phyloP scores from a whole-genome alignment of 2,113 vertebrate genomes.

The Pungitius pungitius region DNA sequence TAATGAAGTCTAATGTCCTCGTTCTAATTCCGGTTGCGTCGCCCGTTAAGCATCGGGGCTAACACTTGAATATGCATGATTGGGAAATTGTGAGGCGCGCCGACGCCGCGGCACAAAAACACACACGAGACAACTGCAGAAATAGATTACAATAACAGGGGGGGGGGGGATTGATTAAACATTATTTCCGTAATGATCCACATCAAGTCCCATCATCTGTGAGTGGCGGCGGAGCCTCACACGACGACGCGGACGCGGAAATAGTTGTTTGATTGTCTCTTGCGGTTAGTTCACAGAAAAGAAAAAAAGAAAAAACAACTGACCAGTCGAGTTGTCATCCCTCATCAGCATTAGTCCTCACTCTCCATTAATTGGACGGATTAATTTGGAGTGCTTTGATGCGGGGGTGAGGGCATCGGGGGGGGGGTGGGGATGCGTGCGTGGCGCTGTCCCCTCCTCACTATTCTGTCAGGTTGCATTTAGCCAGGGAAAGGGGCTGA shows the following conservation, averaged over 20 bases:
- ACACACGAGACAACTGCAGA: constrained; percentile 73
- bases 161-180: constrained; percentile 77
- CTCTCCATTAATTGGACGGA: constrained; percentile 97
- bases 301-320: constrained; percentile 76
- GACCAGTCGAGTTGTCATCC: constrained; percentile 82
- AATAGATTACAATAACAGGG: constrained; percentile 76
- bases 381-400: constrained; percentile 94
- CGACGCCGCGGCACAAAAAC: constrained; percentile 67
- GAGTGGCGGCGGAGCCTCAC: constrained; percentile 54
- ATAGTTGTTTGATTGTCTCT: constrained; percentile 77
- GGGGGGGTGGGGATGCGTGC: constrained; percentile 85
- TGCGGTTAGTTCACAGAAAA: constrained; percentile 62
- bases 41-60: constrained; percentile 77
- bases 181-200: constrained; percentile 82
- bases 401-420: constrained; percentile 67
- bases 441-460: constrained; percentile 90
- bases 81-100: constrained; percentile 63
- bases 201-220: constrained; percentile 77
- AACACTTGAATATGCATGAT: constrained; percentile 82
- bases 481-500: constrained; percentile 94
- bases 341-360: constrained; percentile 87
- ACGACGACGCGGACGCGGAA: constrained; percentile 35
- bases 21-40: constrained; percentile 80
- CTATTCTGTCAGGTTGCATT: constrained; percentile 98
- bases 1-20: constrained; percentile 85